Evolutionary conservation across 2,888 invertebrate species (phyloP), one percentile per base, ranked within the genome.

Genomic region (Thymelicus sylvestris): DNA sequence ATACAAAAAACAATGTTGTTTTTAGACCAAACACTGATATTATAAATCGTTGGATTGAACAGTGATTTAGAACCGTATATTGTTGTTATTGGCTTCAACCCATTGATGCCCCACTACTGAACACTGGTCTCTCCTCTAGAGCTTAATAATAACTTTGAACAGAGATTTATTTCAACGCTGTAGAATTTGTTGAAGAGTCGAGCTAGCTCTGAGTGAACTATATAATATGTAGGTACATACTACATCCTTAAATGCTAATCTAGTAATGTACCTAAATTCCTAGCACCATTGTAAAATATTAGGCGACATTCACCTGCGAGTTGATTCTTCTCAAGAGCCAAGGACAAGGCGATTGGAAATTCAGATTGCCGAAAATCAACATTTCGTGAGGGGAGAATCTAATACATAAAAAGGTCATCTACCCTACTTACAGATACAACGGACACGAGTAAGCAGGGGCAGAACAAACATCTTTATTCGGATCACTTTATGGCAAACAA

Each of bases 311-410:
- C 78, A 80, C 79, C 78, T 79, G 79, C 67, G 66, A 60, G 67
- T 74, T 77, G 55, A 55, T 55, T 77, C 76, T 76, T 77, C 80
- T 72, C 76, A 74, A 72, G 74, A 83, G 81, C 82, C 87, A 87
- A 86, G 87, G 87, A 78, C 83, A 83, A 66, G 66, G 66, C 39
- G 61, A 84, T 86, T 73, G 65, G 79, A 83, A 86, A 85, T 87
- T 85, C 80, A 85, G 78, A 86, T 85, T 78, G 59, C 75, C 76
- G 75, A 81, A 81, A 83, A 82, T 77, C 77, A 83, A 31, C 66
- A 83, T 81, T 83, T 79, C 77, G 79, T 79, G 75, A 74, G 73
- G 74, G 77, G 75, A 77, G 76, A 67, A 50, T 72, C 72, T 64
- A 69, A 66, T 76, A 77, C 80, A 80, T 77, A 75, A 74, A 55